Evolutionary conservation across 2,797 vertebrate species (phyloP).

Genomic region (Pampus argenteus): DNA sequence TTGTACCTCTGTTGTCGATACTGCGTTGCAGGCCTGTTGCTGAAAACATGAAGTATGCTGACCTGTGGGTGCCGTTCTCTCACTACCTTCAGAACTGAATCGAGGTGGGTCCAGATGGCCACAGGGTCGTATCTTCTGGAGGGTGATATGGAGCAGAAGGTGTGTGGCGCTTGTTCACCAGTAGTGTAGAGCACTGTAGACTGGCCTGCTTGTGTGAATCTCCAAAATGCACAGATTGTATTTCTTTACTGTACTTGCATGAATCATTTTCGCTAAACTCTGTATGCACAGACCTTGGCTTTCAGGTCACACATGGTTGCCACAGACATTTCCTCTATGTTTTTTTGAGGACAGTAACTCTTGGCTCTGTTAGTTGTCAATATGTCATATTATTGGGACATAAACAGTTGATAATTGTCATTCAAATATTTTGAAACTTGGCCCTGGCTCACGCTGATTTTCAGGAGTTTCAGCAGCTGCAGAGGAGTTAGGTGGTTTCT

Average conservation of each 20-base stretch:
- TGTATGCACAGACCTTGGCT: constrained; percentile 21
- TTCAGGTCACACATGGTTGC: constrained; percentile 5
- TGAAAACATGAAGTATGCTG: constrained; percentile 28
- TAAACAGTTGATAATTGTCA: constrained; percentile 1
- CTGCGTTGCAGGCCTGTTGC: constrained; percentile 14
- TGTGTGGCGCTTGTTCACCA: no score
- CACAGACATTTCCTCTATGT: constrained; percentile 22
- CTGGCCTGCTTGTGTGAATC: no score
- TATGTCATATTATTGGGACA: constrained; percentile 8
- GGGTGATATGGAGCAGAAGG: no score
- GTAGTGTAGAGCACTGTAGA: no score
- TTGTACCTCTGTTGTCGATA: constrained; percentile 39
- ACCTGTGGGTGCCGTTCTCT: constrained; percentile 43
- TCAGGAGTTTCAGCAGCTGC: not conserved
- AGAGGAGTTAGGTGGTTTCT: no score
- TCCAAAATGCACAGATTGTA: constrained; percentile 19
- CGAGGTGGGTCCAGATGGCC: no score
- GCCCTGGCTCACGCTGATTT: constrained; percentile 1
- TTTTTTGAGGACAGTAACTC: constrained; percentile 22
- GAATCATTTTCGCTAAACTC: no score
- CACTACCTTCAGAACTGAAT: not conserved
- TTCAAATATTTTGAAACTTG: constrained; percentile 15
- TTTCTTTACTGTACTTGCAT: constrained; percentile 22
- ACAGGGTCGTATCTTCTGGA: no score
- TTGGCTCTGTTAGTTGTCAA: constrained; percentile 1